Conservation (phyloP, 2,797 vertebrate species). For the Steatocranus sp. region DNA sequence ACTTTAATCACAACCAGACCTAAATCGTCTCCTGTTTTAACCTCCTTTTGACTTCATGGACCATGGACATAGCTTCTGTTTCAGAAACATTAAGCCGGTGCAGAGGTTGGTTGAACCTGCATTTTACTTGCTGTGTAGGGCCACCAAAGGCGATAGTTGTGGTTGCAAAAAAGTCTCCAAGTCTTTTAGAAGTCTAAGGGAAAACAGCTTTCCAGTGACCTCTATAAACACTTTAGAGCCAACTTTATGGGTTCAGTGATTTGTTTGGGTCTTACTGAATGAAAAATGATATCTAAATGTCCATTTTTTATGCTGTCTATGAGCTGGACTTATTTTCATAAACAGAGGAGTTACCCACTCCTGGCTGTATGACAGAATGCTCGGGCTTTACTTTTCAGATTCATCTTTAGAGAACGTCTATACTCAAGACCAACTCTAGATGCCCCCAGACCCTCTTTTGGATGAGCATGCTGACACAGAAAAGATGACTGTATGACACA, state of each 20-base stretch:
- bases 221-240: background rate
- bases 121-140: background rate
- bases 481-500: conserved; percentile 11
- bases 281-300: background rate
- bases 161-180: background rate
- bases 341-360: background rate
- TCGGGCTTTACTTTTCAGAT: background rate
- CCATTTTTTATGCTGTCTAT: background rate
- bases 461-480: background rate
- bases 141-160: background rate
- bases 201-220: background rate
- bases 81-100: background rate
- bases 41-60: background rate
- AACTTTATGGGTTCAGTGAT: background rate
- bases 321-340: background rate
- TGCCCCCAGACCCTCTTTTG: background rate
- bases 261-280: background rate
- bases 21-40: background rate
- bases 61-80: background rate
- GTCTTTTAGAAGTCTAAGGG: background rate
- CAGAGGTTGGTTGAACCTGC: background rate
- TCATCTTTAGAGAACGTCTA: background rate
- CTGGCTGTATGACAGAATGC: background rate
- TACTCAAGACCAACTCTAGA: background rate
- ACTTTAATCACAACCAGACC: background rate